Conservation (phyloP, 2,797 vertebrate species). For the Pangasius macronema region DNA sequence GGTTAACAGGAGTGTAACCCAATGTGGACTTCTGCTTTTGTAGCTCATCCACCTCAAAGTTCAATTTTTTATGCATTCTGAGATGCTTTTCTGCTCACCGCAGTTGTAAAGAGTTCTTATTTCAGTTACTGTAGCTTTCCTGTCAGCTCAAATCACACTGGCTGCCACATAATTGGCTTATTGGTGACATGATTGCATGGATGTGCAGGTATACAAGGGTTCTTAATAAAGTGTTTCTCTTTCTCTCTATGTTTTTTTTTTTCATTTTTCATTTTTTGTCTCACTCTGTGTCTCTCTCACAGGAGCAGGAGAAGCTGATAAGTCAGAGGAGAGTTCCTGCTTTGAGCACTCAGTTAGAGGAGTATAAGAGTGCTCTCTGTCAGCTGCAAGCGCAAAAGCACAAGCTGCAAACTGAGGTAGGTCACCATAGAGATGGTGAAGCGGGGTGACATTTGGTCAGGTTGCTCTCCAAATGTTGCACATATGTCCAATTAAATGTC, state of each 20-base stretch:
- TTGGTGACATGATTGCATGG: neutral
- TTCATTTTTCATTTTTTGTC: neutral
- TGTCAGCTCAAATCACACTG: neutral
- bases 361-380: conserved; percentile 86
- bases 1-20: neutral
- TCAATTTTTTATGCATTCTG: neutral
- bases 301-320: conserved; percentile 85
- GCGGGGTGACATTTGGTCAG: neutral
- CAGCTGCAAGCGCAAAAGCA: conserved; percentile 86
- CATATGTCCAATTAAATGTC: neutral
- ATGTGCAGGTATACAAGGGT: no score
- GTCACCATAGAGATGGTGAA: conserved; percentile 45
- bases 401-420: conserved; percentile 87
- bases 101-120: neutral
- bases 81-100: neutral
- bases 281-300: neutral
- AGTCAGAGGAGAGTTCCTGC: conserved; percentile 81
- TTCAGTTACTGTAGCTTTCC: neutral
- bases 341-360: conserved; percentile 86
- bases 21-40: neutral
- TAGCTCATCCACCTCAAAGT: neutral
- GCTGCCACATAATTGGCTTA: neutral
- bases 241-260: neutral
- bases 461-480: neutral
- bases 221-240: neutral